These are phyloP conservation scores for Homalodisca vitripennis DNA, from an alignment of 1,140 invertebrate species.

Conservation along the genomic window DNA sequence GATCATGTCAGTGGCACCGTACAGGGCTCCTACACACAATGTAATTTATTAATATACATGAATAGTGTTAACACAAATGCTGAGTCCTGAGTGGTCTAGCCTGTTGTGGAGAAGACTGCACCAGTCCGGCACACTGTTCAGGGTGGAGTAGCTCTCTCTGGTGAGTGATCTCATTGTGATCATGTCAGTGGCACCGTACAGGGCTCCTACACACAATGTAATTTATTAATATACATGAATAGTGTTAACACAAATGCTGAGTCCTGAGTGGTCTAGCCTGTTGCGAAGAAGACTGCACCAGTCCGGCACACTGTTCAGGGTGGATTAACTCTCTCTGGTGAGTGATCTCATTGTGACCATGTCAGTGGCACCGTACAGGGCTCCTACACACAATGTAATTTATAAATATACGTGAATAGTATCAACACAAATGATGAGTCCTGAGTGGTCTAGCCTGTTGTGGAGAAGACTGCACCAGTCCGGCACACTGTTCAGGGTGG, in stretches of 20 bases:
- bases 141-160: slow-evolving; percentile 71
- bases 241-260: too few species aligned
- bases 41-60: background rate
- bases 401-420: too few species aligned
- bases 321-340: slow-evolving; percentile 71
- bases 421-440: too few species aligned
- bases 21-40: slow-evolving; percentile 66
- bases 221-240: too few species aligned
- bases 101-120: slow-evolving; percentile 53
- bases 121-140: slow-evolving; percentile 77
- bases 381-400: slow-evolving; percentile 64
- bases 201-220: slow-evolving; percentile 67
- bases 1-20: slow-evolving; percentile 78
- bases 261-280: background rate
- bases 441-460: background rate
- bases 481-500: slow-evolving; percentile 65
- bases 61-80: too few species aligned
- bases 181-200: slow-evolving; percentile 81
- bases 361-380: slow-evolving; percentile 83
- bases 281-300: slow-evolving; percentile 64
- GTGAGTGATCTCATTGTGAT: slow-evolving; percentile 67
- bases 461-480: slow-evolving; percentile 73
- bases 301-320: slow-evolving; percentile 69
- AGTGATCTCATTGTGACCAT: slow-evolving; percentile 68
- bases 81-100: background rate